Conservation (phyloP, 2,888 invertebrate genomes). For the Notocelia uddmanniana region DNA sequence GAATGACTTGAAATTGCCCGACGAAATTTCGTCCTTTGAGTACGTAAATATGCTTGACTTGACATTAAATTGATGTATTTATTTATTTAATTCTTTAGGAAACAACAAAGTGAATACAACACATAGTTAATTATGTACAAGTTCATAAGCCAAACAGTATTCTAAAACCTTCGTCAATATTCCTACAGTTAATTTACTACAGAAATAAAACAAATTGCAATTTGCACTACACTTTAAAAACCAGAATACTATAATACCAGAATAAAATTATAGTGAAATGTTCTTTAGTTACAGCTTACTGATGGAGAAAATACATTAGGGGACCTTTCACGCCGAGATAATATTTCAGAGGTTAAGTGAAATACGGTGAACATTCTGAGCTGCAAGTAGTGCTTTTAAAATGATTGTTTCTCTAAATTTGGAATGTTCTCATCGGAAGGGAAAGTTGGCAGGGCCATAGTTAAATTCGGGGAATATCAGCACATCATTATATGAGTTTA, state of each 20-base stretch:
- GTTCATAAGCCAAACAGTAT: too few species aligned
- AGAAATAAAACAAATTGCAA: neutral
- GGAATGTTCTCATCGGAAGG: neutral
- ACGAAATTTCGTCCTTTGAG: too few species aligned
- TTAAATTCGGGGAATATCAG: neutral
- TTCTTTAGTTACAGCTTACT: neutral
- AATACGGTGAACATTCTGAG: conserved; percentile 20
- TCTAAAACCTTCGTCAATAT: neutral
- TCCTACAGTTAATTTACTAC: neutral
- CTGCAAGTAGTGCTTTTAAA: conserved; percentile 18
- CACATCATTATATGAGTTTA: neutral
- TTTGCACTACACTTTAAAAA: neutral
- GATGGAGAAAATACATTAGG: conserved; percentile 27
- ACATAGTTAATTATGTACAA: too few species aligned
- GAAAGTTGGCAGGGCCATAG: neutral
- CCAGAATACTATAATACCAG: conserved; percentile 14
- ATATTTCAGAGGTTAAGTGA: conserved; percentile 42
- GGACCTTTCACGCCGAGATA: conserved; percentile 28
- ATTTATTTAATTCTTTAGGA: too few species aligned
- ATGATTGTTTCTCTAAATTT: conserved; percentile 28
- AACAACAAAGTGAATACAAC: too few species aligned
- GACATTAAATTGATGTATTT: too few species aligned
- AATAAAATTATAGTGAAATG: too few species aligned
- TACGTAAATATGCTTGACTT: too few species aligned
- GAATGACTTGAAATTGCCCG: too few species aligned